A percentile compares a stretch with the other conserved stretches of the same genome.
phyloP scores from a whole-genome alignment of 2,888 invertebrate species.

The Amblyteles armatorius region DNA sequence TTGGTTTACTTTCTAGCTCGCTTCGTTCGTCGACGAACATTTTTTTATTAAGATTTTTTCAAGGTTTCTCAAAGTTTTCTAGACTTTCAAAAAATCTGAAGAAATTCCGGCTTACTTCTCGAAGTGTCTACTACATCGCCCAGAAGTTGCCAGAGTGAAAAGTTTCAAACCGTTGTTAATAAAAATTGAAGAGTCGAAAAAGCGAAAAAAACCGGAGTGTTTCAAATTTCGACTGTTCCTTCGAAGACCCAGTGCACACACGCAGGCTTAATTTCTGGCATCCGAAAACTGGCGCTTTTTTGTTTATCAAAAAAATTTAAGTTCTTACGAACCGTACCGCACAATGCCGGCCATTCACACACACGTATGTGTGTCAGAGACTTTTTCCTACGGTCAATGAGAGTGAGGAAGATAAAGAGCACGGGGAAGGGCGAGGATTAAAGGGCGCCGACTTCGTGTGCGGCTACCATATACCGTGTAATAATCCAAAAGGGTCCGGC shows the following conservation, averaged over 20 bases:
- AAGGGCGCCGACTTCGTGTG: constrained; percentile 82
- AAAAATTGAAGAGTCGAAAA: no score
- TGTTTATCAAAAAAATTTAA: no score
- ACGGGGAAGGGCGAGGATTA: constrained; percentile 76
- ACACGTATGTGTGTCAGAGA: constrained; percentile 30
- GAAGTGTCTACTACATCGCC: no score
- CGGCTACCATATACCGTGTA: constrained; percentile 78
- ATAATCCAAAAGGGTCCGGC: constrained; percentile 69
- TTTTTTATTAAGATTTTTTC: background rate
- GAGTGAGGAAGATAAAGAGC: constrained; percentile 51
- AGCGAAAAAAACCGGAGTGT: no score
- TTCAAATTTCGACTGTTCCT: no score
- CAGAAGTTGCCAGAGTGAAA: no score
- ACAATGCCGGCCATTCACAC: constrained; percentile 80
- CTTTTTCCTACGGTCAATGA: constrained; percentile 10
- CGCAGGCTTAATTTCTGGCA: no score
- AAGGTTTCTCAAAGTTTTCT: background rate
- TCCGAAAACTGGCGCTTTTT: no score
- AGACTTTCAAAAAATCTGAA: no score
- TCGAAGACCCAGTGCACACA: no score
- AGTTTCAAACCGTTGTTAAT: no score
- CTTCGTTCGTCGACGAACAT: background rate
- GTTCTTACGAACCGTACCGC: constrained; percentile 5
- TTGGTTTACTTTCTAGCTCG: background rate
- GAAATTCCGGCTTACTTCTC: no score